Evolutionary conservation across 2,888 invertebrate genomes (phyloP).

Genomic region (Apoderus coryli): DNA sequence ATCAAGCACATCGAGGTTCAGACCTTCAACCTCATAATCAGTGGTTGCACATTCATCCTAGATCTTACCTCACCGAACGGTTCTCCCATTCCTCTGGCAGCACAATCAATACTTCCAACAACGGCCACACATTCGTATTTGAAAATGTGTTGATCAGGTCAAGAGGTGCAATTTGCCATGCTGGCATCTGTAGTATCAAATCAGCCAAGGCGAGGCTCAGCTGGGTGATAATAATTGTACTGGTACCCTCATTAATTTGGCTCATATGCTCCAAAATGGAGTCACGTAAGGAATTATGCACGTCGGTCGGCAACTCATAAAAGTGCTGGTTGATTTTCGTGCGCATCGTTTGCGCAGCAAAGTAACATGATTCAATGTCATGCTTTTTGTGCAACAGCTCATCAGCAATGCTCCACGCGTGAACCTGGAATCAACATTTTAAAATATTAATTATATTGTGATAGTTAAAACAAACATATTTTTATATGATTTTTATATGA

Average conservation of each 20-base stretch:
- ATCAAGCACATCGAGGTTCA: too few relatives aligned
- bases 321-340: conserved; percentile 87
- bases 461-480: too few relatives aligned
- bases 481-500: too few relatives aligned
- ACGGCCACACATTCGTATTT: conserved; percentile 57
- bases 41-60: too few relatives aligned
- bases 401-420: conserved; percentile 94
- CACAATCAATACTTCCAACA: conserved; percentile 84
- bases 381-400: conserved; percentile 79
- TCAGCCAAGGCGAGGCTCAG: conserved; percentile 88
- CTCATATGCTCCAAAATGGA: conserved; percentile 80
- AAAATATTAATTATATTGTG: background rate
- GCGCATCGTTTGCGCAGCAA: conserved; percentile 96
- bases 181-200: conserved; percentile 81
- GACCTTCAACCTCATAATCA: too few relatives aligned
- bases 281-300: conserved; percentile 75
- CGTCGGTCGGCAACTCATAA: conserved; percentile 76
- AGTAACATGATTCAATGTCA: conserved; percentile 87
- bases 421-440: conserved; percentile 50
- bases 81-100: conserved; percentile 92
- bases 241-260: conserved; percentile 64
- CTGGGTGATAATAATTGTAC: conserved; percentile 77
- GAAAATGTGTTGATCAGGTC: conserved; percentile 72
- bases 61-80: conserved; percentile 47
- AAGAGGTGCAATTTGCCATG: conserved; percentile 79